Conservation (phyloP, 2,113 vertebrate genomes). For the Aptenodytes forsteri region DNA sequence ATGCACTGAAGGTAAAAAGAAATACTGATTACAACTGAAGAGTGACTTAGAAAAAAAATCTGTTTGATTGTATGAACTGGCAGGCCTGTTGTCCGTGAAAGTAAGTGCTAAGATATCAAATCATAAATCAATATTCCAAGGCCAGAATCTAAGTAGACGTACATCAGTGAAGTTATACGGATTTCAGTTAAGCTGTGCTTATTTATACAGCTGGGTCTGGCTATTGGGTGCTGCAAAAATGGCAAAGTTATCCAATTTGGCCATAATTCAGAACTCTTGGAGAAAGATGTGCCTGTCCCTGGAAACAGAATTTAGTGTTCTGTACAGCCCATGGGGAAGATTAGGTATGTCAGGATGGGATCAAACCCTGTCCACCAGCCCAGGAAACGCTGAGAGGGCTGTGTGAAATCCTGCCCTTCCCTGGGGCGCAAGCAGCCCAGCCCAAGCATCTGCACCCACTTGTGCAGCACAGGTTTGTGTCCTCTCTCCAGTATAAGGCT, state of each 20-base stretch:
- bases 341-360: not conserved
- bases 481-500: not conserved
- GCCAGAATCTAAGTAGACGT: not conserved
- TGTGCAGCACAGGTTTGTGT: not conserved
- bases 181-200: not conserved
- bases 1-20: not conserved
- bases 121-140: not conserved
- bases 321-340: not conserved
- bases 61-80: not conserved
- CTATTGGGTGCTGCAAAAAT: not conserved
- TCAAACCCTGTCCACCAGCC: not conserved
- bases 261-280: not conserved
- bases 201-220: constrained; percentile 18
- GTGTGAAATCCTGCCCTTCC: not conserved
- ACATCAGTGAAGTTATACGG: not conserved
- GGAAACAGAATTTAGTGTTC: not conserved
- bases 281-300: not conserved
- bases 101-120: not conserved
- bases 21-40: not conserved
- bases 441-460: not conserved
- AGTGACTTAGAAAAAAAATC: not conserved
- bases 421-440: not conserved
- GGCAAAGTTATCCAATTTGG: not conserved
- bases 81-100: not conserved
- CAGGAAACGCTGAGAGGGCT: not conserved